Base-by-base conservation (phyloP, 2,888 invertebrate genomes). In the Hyposoter dolosus region DNA sequence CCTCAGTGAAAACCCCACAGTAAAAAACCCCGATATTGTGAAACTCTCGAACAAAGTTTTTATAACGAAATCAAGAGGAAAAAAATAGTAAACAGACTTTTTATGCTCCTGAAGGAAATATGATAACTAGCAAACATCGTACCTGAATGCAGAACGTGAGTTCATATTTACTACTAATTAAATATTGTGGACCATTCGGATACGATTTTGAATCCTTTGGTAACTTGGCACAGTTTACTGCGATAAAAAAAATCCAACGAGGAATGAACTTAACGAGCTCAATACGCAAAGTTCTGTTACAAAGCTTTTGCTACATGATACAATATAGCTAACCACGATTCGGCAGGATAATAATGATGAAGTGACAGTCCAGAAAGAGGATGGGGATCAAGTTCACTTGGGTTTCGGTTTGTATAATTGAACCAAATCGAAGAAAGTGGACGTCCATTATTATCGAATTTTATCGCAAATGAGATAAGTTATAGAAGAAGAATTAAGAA, bases 361-460 rank as follows among this genome's bases (percentile, higher is more conserved):
- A 63, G 74, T 68, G 63, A 84, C 35, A 40, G 40, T 23, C 23
- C 19, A 23, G 43, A 69, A 74, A 40, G 19, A 47, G 56, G 69
- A 19, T 10, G 50, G 65, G 35, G 60, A 60, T 69, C 19, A 43
- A 47, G 9, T 60, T 60, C 3, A 66, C n/a, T 3, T 9, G n/a
- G n/a, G 40, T 12, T 68, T 68, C 45, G 50, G 50, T 75, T 43
- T 50, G 50, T 66, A 74, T 78, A 78, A 84, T 84, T 72, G 50
- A 84, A 77, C 77, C 68, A 74, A 82, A 74, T 84, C 77, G 63
- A 77, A 53, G 66, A 74, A 82, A 72, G 77, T 47, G 40, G 74
- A 28, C 56, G 81, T 84, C 72, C 66, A 79, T 83, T 80, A 76
- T 76, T 76, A 80, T 80, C 84, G 84, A 84, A 82, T 82, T 77